These are phyloP conservation scores for Urosaurus nigricauda DNA, from an alignment of 2,797 vertebrate genomes.

Conservation along the genomic window DNA sequence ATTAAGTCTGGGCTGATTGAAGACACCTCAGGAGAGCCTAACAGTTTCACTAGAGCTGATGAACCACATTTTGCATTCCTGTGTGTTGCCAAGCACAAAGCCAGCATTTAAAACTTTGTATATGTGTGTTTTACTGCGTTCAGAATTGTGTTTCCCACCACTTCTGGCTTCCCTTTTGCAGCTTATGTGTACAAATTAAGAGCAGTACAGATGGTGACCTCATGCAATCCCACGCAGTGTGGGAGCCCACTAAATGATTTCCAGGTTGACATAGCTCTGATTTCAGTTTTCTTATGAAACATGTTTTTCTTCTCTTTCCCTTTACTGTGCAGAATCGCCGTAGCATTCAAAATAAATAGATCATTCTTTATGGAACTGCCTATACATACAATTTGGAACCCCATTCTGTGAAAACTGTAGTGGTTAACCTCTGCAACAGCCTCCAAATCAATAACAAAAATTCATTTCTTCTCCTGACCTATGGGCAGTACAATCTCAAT, in stretches of 20 bases:
- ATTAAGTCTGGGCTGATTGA: not conserved
- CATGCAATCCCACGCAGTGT: conserved; percentile 23
- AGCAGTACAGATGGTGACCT: conserved; percentile 28
- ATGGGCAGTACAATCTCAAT: conserved; percentile 50
- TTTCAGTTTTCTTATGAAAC: conserved; percentile 57
- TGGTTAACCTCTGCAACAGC: not conserved
- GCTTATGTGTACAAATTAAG: conserved; percentile 50
- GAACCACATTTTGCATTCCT: not conserved
- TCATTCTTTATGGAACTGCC: conserved; percentile 32
- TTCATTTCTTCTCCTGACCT: conserved; percentile 50
- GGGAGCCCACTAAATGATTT: conserved; percentile 51
- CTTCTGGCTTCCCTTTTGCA: conserved; percentile 52
- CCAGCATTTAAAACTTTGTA: not conserved
- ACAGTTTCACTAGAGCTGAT: not conserved
- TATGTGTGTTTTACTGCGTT: conserved; percentile 32
- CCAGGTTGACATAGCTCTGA: conserved; percentile 39
- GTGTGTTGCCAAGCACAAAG: not conserved
- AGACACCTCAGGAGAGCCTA: not conserved
- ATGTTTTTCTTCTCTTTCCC: conserved; percentile 54
- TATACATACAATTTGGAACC: conserved; percentile 49
- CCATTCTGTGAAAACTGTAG: not conserved
- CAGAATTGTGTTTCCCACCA: conserved; percentile 1
- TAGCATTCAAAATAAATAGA: conserved; percentile 57
- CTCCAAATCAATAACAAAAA: conserved; percentile 61
- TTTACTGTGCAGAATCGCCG: conserved; percentile 49